phyloP scores from a whole-genome alignment of 2,113 vertebrate species.

The Psilopsiagon aurifrons region DNA sequence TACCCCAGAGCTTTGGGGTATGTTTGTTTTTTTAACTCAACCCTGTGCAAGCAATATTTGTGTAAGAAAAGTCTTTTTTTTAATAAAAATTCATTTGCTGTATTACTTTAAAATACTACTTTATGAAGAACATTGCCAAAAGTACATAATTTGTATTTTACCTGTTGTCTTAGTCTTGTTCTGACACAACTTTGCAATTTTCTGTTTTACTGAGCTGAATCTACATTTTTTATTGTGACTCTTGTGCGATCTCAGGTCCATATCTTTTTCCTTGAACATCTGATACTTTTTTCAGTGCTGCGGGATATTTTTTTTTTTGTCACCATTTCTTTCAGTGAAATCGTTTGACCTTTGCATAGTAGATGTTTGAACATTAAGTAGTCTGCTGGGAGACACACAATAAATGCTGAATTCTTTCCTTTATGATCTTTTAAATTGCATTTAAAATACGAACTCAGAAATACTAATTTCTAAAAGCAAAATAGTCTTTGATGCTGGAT shows the following conservation, averaged over 20 bases:
- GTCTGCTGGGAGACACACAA: slow-evolving; percentile 49
- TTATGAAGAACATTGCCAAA: slow-evolving; percentile 6
- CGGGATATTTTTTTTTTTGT: slow-evolving; percentile 56
- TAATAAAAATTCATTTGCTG: neutral
- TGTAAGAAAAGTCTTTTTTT: neutral
- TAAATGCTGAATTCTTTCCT: slow-evolving; percentile 42
- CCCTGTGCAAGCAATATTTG: neutral
- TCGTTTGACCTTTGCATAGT: slow-evolving; percentile 57
- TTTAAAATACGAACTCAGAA: slow-evolving; percentile 38
- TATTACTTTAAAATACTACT: neutral
- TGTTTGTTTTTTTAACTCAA: neutral
- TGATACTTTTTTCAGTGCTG: neutral
- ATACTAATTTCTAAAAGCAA: slow-evolving; percentile 40
- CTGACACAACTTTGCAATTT: slow-evolving; percentile 26
- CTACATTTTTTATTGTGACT: slow-evolving; percentile 44
- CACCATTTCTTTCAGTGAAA: slow-evolving; percentile 17
- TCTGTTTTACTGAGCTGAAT: slow-evolving; percentile 53
- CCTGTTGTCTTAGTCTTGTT: slow-evolving; percentile 19
- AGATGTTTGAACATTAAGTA: slow-evolving; percentile 55
- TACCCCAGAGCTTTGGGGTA: neutral
- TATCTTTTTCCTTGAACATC: slow-evolving; percentile 14
- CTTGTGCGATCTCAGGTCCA: neutral
- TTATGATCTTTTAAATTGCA: slow-evolving; percentile 46
- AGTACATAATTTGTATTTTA: slow-evolving; percentile 29
- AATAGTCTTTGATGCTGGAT: slow-evolving; percentile 6